A percentile compares a stretch with the other conserved stretches of the same genome.
Evolutionary conservation across 2,113 vertebrate genomes (phyloP).

Genomic region (Bungarus multicinctus): DNA sequence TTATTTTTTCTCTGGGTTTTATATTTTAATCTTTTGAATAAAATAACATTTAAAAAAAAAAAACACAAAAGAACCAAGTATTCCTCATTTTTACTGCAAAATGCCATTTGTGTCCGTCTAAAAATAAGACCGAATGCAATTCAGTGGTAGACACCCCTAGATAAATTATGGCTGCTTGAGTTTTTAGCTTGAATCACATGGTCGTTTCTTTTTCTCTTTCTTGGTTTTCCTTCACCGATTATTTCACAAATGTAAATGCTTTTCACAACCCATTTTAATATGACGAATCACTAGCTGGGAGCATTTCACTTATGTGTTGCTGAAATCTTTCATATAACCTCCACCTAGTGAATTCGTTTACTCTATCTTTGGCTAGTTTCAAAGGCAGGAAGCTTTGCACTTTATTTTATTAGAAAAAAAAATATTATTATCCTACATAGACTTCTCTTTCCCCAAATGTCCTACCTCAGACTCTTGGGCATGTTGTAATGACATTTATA

Average conservation of each 20-base stretch:
- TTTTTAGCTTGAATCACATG: neutral
- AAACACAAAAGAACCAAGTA: neutral
- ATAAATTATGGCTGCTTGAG: too few relatives aligned
- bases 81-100: neutral
- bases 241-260: neutral
- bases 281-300: neutral
- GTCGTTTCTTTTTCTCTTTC: neutral
- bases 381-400: neutral
- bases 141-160: neutral
- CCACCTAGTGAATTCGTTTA: neutral
- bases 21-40: too few relatives aligned
- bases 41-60: too few relatives aligned
- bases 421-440: neutral
- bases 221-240: neutral
- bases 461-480: neutral
- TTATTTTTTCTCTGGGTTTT: too few relatives aligned
- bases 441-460: neutral
- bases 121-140: neutral
- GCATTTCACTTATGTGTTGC: neutral
- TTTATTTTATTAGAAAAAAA: neutral
- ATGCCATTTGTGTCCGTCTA: neutral
- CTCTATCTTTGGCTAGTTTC: neutral
- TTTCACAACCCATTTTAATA: neutral
- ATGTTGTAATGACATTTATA: neutral
- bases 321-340: neutral